Evolutionary conservation across 1,140 invertebrate genomes (phyloP).

Genomic region (Campodea augens): DNA sequence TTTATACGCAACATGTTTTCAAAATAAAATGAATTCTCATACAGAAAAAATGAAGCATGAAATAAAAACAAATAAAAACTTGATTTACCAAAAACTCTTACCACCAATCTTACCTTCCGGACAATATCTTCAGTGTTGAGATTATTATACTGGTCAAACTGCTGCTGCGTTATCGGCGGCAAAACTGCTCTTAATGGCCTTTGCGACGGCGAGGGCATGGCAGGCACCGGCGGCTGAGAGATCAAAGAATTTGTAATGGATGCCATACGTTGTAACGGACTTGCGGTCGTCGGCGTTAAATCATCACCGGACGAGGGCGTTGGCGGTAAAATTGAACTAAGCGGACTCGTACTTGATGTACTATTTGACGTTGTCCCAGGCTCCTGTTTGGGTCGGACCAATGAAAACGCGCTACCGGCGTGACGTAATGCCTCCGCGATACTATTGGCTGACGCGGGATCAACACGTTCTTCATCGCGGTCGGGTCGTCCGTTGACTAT

Average conservation of each 20-base stretch:
- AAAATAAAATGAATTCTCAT: no score
- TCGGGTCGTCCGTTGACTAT: neutral
- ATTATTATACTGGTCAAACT: conserved; percentile 96
- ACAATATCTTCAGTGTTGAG: conserved; percentile 98
- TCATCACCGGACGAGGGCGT: conserved; percentile 56
- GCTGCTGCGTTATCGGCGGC: conserved; percentile 94
- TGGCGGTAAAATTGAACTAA: conserved; percentile 48
- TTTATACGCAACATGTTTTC: no score
- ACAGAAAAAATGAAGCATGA: no score
- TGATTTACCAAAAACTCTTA: no score
- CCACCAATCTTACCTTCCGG: conserved; percentile 51
- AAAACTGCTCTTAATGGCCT: conserved; percentile 85
- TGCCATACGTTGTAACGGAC: conserved; percentile 89
- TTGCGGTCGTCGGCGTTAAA: conserved; percentile 52
- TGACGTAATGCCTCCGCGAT: conserved; percentile 44
- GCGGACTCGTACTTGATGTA: neutral
- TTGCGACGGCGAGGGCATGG: conserved; percentile 50
- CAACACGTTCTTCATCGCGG: conserved; percentile 9
- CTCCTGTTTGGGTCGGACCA: conserved; percentile 61
- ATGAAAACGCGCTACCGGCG: conserved; percentile 61
- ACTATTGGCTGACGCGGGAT: conserved; percentile 14
- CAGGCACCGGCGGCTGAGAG: conserved; percentile 67
- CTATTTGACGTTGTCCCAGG: neutral
- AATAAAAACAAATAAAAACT: no score
- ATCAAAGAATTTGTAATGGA: conserved; percentile 92